phyloP scores from a whole-genome alignment of 92 coral and sea anemone genomes.

The Porites evermanni region DNA sequence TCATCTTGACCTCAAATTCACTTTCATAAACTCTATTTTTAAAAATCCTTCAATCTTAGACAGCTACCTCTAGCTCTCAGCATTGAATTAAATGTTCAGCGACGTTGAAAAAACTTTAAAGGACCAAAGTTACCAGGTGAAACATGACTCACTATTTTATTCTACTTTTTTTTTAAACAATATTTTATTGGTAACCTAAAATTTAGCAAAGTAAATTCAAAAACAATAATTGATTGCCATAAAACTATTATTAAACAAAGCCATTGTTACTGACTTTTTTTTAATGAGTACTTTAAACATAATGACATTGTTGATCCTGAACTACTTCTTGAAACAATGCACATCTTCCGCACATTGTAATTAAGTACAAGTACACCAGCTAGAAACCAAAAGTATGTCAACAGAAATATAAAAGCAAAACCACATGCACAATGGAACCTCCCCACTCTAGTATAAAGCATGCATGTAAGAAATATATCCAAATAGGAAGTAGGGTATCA shows the following conservation, averaged over 20 bases:
- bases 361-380: neutral
- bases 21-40: too few relatives aligned
- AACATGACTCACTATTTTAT: too few relatives aligned
- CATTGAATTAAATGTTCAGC: too few relatives aligned
- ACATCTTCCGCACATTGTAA: neutral
- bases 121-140: too few relatives aligned
- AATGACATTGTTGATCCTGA: too few relatives aligned
- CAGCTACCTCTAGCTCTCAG: too few relatives aligned
- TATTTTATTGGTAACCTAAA: too few relatives aligned
- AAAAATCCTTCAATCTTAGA: too few relatives aligned
- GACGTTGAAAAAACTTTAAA: too few relatives aligned
- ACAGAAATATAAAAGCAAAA: conserved; percentile 1
- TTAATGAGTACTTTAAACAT: neutral
- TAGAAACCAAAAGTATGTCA: neutral
- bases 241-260: neutral
- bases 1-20: too few relatives aligned
- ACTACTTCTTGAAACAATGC: neutral
- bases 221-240: neutral
- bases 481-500: neutral
- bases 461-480: neutral
- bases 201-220: neutral
- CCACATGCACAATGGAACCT: neutral
- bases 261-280: neutral
- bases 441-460: neutral
- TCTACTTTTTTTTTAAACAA: too few relatives aligned